Evolutionary conservation across 2,888 invertebrate genomes (phyloP), one percentile per base, ranked within the genome.

Genomic region (Drosophila mimica): DNA sequence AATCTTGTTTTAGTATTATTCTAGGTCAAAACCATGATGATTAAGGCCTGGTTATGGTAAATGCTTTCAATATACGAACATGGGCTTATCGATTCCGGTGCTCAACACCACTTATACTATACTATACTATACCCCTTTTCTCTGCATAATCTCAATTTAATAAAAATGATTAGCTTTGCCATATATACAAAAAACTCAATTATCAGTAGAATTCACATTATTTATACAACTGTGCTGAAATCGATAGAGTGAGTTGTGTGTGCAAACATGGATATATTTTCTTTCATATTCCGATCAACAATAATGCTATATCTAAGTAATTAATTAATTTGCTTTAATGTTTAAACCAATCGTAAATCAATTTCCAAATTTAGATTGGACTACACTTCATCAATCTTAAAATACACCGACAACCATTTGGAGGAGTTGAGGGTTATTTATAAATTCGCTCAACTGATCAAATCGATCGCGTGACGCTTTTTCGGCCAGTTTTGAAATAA

Each of bases 391-490:
- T 69, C 49, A 54, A 68, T 68, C 68, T 34, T 31, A 25, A 36
- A n/a, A 31, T 13, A 34, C 25, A 31, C n/a, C 36, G 31, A 67
- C 43, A 53, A 2, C 0, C 15, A 30, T 31, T 49, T 70, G 33
- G 40, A 68, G 54, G 20, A 66, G 38, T 76, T 68, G 58, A 51
- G 71, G 38, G 76, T 65, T 78, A 71, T 71, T 78, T 72, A 67
- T 61, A 59, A 40, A 43, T 38, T 62, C 11, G 49, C 60, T 36
- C 63, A 48, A 62, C 34, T 61, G 68, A 59, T 28, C 59, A 25
- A 70, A 75, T 48, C 33, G 73, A 83, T 86, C 88, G 86, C 83
- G 88, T 86, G 88, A 85, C 78, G 65, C 51, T 62, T 48, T 17
- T 8, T 51, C 30, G 54, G 52, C 49, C 58, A 79, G 65, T 65